Conservation (phyloP, 2,888 invertebrate genomes). For the Mythimna loreyi region DNA sequence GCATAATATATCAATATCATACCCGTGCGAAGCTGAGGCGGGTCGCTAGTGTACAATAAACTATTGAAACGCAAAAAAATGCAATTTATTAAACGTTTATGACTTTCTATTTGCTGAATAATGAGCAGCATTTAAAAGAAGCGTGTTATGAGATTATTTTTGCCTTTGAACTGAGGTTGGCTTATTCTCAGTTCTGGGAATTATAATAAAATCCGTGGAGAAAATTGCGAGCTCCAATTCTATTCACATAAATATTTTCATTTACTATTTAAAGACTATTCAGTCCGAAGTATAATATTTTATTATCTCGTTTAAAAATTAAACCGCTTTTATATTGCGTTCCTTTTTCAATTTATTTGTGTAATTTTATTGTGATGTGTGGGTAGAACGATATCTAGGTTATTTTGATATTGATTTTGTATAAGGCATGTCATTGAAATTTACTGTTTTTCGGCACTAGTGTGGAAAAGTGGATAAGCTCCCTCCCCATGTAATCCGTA, state of each 20-base stretch:
- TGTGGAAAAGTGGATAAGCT: no score
- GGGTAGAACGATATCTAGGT: no score
- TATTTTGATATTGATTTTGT: no score
- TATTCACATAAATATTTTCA: constrained; percentile 34
- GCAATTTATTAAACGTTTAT: neutral
- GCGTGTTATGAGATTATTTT: constrained; percentile 36
- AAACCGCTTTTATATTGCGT: neutral
- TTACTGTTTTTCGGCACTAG: no score
- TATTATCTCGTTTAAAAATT: neutral
- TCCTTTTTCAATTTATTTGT: no score
- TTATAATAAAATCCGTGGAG: constrained; percentile 42
- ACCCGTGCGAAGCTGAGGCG: no score
- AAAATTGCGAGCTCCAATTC: constrained; percentile 15
- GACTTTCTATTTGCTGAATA: neutral
- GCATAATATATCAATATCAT: no score
- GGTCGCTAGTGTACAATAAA: no score
- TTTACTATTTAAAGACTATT: neutral
- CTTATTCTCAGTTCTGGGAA: constrained; percentile 29
- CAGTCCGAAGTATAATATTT: neutral
- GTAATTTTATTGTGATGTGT: no score
- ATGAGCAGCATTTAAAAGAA: constrained; percentile 24
- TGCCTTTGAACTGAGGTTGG: constrained; percentile 25
- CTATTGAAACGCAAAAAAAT: neutral
- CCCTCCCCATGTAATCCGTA: no score
- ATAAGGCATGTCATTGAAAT: no score